Conservation (phyloP, 2,888 invertebrate genomes). For the Harpalus rufipes region DNA sequence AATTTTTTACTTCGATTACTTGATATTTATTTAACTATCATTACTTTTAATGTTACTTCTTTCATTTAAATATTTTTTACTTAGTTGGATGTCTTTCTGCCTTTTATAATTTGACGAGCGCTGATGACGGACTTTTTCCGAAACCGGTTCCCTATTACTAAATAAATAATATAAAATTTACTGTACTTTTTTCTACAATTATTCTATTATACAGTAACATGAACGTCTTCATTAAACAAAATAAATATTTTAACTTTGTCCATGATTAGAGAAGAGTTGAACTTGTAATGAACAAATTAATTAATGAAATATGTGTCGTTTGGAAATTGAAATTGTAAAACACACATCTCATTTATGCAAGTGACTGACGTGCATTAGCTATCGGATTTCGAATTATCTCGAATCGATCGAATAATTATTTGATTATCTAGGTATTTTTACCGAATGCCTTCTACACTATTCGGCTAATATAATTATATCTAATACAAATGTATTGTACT, state of each 20-base stretch:
- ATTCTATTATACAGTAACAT: too few relatives aligned
- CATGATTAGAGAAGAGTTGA: background rate
- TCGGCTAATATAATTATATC: conserved; percentile 18
- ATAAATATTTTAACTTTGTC: background rate
- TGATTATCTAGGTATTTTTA: conserved; percentile 14
- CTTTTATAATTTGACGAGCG: too few relatives aligned
- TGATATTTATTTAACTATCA: too few relatives aligned
- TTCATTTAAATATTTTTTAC: too few relatives aligned
- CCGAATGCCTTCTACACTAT: background rate
- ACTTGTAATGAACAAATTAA: background rate
- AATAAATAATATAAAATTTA: too few relatives aligned
- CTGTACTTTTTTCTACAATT: too few relatives aligned
- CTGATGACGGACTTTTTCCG: too few relatives aligned
- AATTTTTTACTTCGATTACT: too few relatives aligned
- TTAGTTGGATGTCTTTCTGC: too few relatives aligned
- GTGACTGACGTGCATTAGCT: background rate
- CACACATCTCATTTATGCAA: conserved; percentile 22
- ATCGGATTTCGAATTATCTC: conserved; percentile 13
- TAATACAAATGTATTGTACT: conserved; percentile 4
- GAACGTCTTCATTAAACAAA: too few relatives aligned
- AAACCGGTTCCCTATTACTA: too few relatives aligned
- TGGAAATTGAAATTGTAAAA: background rate
- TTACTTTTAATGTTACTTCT: too few relatives aligned
- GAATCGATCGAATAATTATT: conserved; percentile 4
- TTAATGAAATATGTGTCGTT: background rate